Evolutionary conservation across 1,140 invertebrate genomes (phyloP).

Genomic region (Drosophila tsacasi): DNA sequence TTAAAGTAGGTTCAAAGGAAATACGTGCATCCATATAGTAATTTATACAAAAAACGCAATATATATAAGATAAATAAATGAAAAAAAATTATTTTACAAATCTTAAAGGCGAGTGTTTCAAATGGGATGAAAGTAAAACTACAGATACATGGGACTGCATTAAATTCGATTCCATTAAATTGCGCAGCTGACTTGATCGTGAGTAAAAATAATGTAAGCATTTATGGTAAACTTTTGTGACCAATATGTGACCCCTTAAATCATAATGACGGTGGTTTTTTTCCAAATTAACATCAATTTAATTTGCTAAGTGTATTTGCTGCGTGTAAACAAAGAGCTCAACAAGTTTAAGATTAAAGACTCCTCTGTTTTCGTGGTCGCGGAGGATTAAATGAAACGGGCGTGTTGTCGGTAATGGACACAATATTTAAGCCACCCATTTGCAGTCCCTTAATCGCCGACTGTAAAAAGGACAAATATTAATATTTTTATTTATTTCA

Average conservation of each 20-base stretch:
- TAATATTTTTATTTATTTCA: background rate
- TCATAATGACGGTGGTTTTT: constrained; percentile 5
- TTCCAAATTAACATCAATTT: constrained; percentile 22
- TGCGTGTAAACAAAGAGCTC: constrained; percentile 7
- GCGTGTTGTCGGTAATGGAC: constrained; percentile 95
- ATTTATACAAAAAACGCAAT: constrained; percentile 23
- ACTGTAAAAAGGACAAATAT: constrained; percentile 86
- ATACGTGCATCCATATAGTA: constrained; percentile 25
- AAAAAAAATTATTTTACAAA: constrained; percentile 17
- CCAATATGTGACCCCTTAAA: background rate
- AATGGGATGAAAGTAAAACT: too few relatives aligned
- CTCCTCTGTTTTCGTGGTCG: constrained; percentile 91
- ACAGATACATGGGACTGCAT: background rate
- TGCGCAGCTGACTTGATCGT: background rate
- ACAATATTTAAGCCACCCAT: constrained; percentile 95
- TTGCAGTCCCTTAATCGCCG: constrained; percentile 96
- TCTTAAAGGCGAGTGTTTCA: background rate
- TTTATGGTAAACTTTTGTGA: background rate
- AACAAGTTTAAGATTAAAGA: constrained; percentile 86
- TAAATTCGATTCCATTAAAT: background rate
- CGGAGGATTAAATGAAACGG: constrained; percentile 91
- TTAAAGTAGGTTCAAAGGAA: constrained; percentile 28
- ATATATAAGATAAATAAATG: constrained; percentile 22
- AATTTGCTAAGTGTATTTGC: constrained; percentile 12
- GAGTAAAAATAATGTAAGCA: background rate